phyloP scores from a whole-genome alignment of 1,140 invertebrate species.

The Eueides isabella region DNA sequence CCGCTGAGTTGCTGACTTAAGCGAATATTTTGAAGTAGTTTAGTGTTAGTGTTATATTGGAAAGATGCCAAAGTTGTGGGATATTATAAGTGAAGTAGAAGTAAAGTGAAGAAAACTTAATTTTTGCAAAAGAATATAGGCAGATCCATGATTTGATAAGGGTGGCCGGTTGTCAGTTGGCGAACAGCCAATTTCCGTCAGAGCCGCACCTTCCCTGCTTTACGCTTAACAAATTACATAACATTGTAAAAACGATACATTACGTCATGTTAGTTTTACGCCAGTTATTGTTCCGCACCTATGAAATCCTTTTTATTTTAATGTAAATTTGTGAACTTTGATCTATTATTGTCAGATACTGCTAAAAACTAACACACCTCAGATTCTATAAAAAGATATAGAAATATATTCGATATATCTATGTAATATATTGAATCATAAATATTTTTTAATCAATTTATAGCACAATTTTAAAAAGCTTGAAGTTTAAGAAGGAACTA shows the following conservation, averaged over 20 bases:
- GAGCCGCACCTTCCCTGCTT: slow-evolving; percentile 37
- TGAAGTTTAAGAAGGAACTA: no score
- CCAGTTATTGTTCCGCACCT: slow-evolving; percentile 21
- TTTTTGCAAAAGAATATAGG: slow-evolving; percentile 51
- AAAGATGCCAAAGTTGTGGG: slow-evolving; percentile 41
- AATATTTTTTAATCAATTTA: no score
- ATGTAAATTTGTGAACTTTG: not conserved
- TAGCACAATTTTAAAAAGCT: no score
- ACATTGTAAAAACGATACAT: slow-evolving; percentile 44
- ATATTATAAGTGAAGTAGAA: slow-evolving; percentile 31
- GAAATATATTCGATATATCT: no score
- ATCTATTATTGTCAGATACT: not conserved
- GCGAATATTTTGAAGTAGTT: not conserved
- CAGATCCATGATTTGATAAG: slow-evolving; percentile 60
- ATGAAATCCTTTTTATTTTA: not conserved
- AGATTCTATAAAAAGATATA: no score
- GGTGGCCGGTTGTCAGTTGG: slow-evolving; percentile 58
- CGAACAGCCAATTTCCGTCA: slow-evolving; percentile 49
- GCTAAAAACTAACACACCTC: not conserved
- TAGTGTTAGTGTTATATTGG: slow-evolving; percentile 30
- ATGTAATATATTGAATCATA: no score
- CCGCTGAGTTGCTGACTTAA: not conserved
- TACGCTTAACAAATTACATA: slow-evolving; percentile 53
- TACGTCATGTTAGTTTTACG: slow-evolving; percentile 35
- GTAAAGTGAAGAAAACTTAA: slow-evolving; percentile 45